phyloP scores from a whole-genome alignment of 2,797 vertebrate species.

The Anguilla pacifica region DNA sequence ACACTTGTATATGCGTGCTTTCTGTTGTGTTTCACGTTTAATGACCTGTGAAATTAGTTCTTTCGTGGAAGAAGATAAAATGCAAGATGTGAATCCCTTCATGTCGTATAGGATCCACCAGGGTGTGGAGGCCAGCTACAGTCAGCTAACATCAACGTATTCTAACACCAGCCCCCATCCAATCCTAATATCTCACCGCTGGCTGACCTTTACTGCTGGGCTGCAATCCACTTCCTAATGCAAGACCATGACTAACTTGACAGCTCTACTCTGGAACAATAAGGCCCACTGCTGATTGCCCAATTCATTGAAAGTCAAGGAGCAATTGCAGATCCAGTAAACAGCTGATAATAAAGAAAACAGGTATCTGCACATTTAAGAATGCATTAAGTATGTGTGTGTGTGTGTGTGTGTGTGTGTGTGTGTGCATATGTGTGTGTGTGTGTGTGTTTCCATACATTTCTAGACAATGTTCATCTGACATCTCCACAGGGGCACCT shows the following conservation, averaged over 20 bases:
- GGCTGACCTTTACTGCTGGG: background rate
- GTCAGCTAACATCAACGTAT: background rate
- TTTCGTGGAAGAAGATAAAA: constrained; percentile 55
- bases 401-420: constrained; percentile 36
- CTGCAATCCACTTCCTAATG: background rate
- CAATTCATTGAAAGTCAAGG: background rate
- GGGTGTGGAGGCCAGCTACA: background rate
- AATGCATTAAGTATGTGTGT: background rate
- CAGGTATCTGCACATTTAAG: background rate
- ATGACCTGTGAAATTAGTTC: constrained; percentile 70
- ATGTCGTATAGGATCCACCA: background rate
- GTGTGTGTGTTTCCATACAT: constrained; percentile 39
- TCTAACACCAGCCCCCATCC: background rate
- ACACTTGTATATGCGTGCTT: constrained; percentile 33
- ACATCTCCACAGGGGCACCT: constrained; percentile 53
- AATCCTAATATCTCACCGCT: background rate
- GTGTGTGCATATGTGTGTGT: constrained; percentile 1
- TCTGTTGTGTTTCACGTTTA: constrained; percentile 56
- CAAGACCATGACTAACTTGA: background rate
- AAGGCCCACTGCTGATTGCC: background rate
- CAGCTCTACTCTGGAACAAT: background rate
- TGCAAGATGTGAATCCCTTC: background rate
- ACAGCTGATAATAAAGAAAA: background rate
- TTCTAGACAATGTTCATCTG: constrained; percentile 17
- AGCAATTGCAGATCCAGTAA: background rate